phyloP scores from a whole-genome alignment of 1,140 invertebrate genomes.

The Drosophila simulans region DNA sequence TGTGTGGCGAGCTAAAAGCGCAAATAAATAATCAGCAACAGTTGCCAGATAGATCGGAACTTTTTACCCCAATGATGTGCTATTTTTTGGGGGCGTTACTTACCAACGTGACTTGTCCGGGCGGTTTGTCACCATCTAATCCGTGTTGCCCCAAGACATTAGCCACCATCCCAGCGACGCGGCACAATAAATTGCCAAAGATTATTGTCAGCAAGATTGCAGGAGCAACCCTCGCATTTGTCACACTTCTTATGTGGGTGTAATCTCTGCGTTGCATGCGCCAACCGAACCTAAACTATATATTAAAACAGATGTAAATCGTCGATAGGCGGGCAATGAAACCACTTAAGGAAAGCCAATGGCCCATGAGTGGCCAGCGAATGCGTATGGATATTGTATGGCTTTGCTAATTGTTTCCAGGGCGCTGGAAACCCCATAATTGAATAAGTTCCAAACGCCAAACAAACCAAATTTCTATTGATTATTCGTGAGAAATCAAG shows the following conservation, averaged over 20 bases:
- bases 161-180: conserved; percentile 31
- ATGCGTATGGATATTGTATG: conserved; percentile 31
- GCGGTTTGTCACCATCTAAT: conserved; percentile 67
- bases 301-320: conserved; percentile 77
- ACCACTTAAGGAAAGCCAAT: conserved; percentile 53
- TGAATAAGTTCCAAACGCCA: conserved; percentile 28
- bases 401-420: conserved; percentile 59
- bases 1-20: conserved; percentile 66
- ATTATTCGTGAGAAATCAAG: conserved; percentile 38
- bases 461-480: conserved; percentile 28
- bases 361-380: conserved; percentile 35
- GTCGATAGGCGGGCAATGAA: conserved; percentile 50
- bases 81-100: conserved; percentile 36
- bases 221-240: conserved; percentile 68
- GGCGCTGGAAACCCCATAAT: conserved; percentile 46
- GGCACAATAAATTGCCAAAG: conserved; percentile 75
- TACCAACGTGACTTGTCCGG: conserved; percentile 40
- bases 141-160: conserved; percentile 70
- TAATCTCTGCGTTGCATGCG: conserved; percentile 60
- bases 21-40: conserved; percentile 83
- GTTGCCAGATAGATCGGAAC: conserved; percentile 79
- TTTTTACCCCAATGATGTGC: conserved; percentile 33
- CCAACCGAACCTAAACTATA: conserved; percentile 10
- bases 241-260: conserved; percentile 45
- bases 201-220: conserved; percentile 72